Conservation (phyloP, 1,140 invertebrate species). For the Pseudomyrmex dendroicus region DNA sequence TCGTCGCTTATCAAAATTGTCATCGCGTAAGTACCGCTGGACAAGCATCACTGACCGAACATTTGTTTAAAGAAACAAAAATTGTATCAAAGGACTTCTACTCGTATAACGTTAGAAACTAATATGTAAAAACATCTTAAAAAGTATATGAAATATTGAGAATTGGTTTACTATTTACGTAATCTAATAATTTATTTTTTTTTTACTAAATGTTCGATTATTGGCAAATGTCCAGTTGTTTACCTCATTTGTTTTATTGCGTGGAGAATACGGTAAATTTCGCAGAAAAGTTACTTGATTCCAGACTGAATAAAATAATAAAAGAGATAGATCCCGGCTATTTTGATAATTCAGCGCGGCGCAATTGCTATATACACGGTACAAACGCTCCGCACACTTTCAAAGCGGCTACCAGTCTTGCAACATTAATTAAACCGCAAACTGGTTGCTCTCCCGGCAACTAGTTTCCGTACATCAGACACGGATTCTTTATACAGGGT, state of each 20-base stretch:
- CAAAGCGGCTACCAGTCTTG: conserved; percentile 62
- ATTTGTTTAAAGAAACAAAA: no score
- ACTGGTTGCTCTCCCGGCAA: conserved; percentile 64
- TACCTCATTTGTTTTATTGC: no score
- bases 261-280: background rate
- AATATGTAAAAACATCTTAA: no score
- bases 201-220: no score
- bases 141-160: no score
- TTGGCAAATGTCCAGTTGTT: no score
- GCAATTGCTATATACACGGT: conserved; percentile 37
- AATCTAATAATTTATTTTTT: no score
- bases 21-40: no score
- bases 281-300: background rate
- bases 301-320: background rate
- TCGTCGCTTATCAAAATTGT: background rate
- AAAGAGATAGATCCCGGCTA: background rate
- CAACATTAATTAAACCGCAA: conserved; percentile 71
- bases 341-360: conserved; percentile 11
- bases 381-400: conserved; percentile 6
- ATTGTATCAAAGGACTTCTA: no score
- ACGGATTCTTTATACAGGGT: conserved; percentile 39
- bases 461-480: conserved; percentile 65
- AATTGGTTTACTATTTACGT: no score
- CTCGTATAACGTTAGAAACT: no score
- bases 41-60: no score